Base-by-base conservation (phyloP, 1,140 invertebrate genomes). In the Drosophila serrata region DNA sequence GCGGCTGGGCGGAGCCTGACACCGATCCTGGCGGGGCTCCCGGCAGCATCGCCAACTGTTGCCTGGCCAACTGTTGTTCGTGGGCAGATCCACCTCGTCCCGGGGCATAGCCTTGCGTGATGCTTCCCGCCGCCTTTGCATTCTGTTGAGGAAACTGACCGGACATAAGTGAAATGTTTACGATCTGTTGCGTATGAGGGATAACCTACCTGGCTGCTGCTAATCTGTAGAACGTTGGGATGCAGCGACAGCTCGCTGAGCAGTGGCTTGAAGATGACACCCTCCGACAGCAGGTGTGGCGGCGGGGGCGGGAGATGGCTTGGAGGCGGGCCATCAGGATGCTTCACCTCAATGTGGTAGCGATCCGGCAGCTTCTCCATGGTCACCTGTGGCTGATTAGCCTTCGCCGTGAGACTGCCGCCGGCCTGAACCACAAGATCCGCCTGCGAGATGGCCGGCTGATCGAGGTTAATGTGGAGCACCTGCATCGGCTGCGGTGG, bases 281-380 rank as follows among this genome's bases (percentile, higher is more conserved):
- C 79, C 49, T 92, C 90, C 53, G 61, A 73, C 37, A 90, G 45
- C 59, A 80, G 73, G 69, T 69, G 84, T 27, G 73, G 90, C 40
- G 73, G 90, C 8, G 63, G 82, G 37, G 84, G 82, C 31, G 78
- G 84, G 8, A 80, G 72, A 49, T 82, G 82, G 9, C 70, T 61
- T 24, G 62, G 79, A 6, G 75, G 37, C 17, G 74, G 17, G 15
- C 80, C 85, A 11, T 92, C 88, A 3, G 51, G 51, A 22, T 88
- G 82, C 57, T 92, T 92, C 6, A 88, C 82, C 58, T 92, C 90
- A 39, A 92, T 86, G 57, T 91, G 90, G 77, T 92, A 92, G 42
- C 90, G 84, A 55, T 92, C 91, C 8, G 60, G 55, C n/a, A 92
- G 63, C 55, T 92, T 92, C 29, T 92, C 91, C 91, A 92, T 92